A percentile compares a stretch with the other conserved stretches of the same genome.
phyloP scores from a whole-genome alignment of 2,888 invertebrate species.

The Crossocerus cetratus region DNA sequence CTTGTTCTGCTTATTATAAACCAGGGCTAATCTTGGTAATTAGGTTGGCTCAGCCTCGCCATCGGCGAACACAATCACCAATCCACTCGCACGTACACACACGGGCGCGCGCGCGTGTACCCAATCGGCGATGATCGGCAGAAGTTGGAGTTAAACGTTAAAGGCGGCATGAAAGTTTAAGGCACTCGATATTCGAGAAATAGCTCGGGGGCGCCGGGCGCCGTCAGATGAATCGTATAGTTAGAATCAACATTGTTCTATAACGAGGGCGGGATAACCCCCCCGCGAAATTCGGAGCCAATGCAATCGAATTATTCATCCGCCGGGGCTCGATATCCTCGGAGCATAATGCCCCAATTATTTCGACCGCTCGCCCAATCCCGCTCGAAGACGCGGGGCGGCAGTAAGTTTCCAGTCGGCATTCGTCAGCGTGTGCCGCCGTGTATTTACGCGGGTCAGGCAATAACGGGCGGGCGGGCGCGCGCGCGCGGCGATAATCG shows the following conservation, averaged over 20 bases:
- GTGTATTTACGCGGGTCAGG: constrained; percentile 45
- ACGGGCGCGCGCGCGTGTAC: not conserved
- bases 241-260: too few species aligned
- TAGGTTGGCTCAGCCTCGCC: constrained; percentile 54
- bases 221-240: too few species aligned
- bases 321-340: too few species aligned
- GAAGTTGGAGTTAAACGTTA: not conserved
- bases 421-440: constrained; percentile 27
- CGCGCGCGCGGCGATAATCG: constrained; percentile 65
- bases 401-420: constrained; percentile 39
- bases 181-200: not conserved
- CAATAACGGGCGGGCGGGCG: constrained; percentile 56
- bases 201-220: not conserved
- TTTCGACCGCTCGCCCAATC: too few species aligned
- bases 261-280: too few species aligned
- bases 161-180: constrained; percentile 10
- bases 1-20: constrained; percentile 48
- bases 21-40: constrained; percentile 54
- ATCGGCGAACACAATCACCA: constrained; percentile 22
- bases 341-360: too few species aligned
- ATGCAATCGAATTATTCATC: not conserved
- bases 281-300: not conserved
- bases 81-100: not conserved
- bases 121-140: too few species aligned
- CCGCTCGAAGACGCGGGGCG: not conserved